Percentiles rank a stretch among this genome's conserved stretches.
phyloP scores from a whole-genome alignment of 1,140 invertebrate species.

The Brachionus manjavacas region DNA sequence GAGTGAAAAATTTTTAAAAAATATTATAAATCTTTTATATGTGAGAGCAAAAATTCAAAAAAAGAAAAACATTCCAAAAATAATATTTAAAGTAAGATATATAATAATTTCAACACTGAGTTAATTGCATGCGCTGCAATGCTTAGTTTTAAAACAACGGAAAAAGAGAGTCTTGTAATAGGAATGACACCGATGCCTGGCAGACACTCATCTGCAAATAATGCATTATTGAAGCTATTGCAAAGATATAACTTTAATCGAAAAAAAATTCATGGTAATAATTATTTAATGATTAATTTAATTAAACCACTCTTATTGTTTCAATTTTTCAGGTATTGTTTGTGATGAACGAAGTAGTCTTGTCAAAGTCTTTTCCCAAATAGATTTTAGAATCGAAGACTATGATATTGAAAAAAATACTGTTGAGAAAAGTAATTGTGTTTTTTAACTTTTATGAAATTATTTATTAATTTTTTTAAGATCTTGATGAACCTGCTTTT shows the following conservation, averaged over 20 bases:
- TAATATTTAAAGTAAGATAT: too few species aligned
- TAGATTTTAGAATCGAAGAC: not conserved
- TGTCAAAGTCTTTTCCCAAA: not conserved
- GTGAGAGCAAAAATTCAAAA: too few species aligned
- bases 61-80: too few species aligned
- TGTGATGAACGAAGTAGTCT: not conserved
- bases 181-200: not conserved
- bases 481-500: not conserved
- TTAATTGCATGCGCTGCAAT: not conserved
- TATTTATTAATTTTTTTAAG: not conserved
- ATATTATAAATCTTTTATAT: too few species aligned
- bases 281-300: not conserved
- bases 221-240: not conserved
- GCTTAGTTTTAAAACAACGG: not conserved
- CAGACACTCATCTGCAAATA: not conserved
- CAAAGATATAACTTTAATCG: not conserved
- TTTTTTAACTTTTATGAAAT: not conserved
- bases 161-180: not conserved
- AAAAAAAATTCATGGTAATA: not conserved
- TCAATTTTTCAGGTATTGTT: not conserved
- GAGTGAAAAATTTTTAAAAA: too few species aligned
- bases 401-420: not conserved
- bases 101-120: not conserved
- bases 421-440: not conserved
- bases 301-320: not conserved